A percentile compares a stretch with the other conserved stretches of the same genome.
Evolutionary conservation across 1,140 invertebrate species (phyloP).

Genomic region (Nephila pilipes): DNA sequence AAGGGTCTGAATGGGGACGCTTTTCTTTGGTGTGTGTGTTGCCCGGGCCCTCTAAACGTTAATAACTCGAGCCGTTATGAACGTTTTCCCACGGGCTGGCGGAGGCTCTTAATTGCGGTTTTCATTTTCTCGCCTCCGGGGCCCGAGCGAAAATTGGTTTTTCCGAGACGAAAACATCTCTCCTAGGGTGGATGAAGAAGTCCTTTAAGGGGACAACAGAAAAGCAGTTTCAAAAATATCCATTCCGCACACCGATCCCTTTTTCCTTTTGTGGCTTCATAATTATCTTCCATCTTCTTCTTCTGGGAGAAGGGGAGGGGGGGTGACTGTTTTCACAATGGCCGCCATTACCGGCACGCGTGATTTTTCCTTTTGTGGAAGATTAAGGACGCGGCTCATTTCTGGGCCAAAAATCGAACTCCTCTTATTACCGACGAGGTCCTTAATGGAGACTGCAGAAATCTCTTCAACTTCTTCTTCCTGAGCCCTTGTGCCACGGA

Average conservation of each 20-base stretch:
- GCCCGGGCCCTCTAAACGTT: background rate
- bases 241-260: background rate
- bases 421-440: background rate
- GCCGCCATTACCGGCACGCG: conserved; percentile 16
- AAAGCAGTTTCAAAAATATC: background rate
- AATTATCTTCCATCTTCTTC: conserved; percentile 25
- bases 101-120: conserved; percentile 7
- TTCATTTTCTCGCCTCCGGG: background rate
- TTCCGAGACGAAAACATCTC: conserved; percentile 2
- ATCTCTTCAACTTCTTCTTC: background rate
- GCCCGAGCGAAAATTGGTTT: background rate
- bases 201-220: background rate
- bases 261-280: conserved; percentile 8
- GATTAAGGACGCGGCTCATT: background rate
- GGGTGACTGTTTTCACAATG: background rate
- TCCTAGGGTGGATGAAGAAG: background rate
- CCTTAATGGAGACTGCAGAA: conserved; percentile 18
- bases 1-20: background rate
- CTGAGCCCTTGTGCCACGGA: background rate
- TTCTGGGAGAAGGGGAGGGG: too few species aligned
- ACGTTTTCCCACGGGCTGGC: background rate
- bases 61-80: conserved; percentile 8
- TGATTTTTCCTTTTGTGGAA: conserved; percentile 13
- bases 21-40: background rate
- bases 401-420: background rate